phyloP scores from a whole-genome alignment of 1,140 invertebrate species.

The Carposina sasakii region DNA sequence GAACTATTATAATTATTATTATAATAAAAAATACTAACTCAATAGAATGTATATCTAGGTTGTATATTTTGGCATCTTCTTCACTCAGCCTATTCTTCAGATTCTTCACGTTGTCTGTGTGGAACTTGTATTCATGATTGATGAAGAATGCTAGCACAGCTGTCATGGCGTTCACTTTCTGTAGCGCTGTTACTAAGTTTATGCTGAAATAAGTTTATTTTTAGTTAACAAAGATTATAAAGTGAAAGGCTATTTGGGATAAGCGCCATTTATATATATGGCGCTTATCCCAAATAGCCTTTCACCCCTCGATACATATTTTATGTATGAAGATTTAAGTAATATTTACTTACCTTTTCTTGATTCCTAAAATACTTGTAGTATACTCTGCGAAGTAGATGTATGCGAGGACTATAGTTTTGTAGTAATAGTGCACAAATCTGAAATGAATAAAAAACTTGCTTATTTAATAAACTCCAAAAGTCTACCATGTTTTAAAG shows the following conservation, averaged over 20 bases:
- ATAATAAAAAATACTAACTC: constrained; percentile 51
- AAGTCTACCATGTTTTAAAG: too few relatives aligned
- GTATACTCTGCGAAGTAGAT: constrained; percentile 69
- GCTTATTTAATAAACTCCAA: too few relatives aligned
- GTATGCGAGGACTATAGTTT: background rate
- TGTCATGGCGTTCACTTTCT: background rate
- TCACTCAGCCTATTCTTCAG: background rate
- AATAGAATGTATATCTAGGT: constrained; percentile 70
- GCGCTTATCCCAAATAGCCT: too few relatives aligned
- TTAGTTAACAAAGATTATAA: too few relatives aligned
- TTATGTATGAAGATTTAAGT: too few relatives aligned
- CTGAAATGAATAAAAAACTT: too few relatives aligned
- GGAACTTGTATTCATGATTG: background rate
- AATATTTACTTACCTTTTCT: constrained; percentile 76
- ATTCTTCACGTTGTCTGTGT: background rate
- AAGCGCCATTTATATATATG: too few relatives aligned
- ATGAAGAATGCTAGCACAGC: background rate
- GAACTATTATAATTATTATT: too few relatives aligned
- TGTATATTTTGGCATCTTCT: constrained; percentile 74
- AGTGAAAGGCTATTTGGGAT: too few relatives aligned
- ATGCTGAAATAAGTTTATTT: background rate
- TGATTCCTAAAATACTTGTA: constrained; percentile 77
- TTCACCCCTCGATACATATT: too few relatives aligned
- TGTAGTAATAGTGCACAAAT: too few relatives aligned
- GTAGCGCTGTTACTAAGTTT: background rate